Conservation (phyloP, 2,113 vertebrate genomes). For the Seriola aureovittata region DNA sequence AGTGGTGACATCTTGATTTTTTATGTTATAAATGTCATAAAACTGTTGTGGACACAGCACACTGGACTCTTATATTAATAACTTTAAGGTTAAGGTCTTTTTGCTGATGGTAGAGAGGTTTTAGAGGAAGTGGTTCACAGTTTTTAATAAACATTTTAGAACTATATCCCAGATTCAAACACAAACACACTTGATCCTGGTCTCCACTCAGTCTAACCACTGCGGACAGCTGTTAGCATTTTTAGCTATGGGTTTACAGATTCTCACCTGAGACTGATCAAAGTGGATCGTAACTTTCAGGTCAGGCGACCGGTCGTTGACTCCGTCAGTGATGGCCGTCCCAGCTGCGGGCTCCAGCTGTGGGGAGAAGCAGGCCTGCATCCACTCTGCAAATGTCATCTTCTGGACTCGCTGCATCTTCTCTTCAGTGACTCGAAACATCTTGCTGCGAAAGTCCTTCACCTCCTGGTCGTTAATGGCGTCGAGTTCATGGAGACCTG, state of each 20-base stretch:
- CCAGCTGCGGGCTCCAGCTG: slow-evolving; percentile 86
- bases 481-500: slow-evolving; percentile 97
- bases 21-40: not conserved
- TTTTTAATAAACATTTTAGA: not conserved
- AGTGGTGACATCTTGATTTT: not conserved
- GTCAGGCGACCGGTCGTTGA: slow-evolving; percentile 87
- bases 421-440: slow-evolving; percentile 93
- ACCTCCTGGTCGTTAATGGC: slow-evolving; percentile 94
- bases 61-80: not conserved
- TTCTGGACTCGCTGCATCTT: slow-evolving; percentile 90
- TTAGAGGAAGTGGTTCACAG: not conserved
- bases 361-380: slow-evolving; percentile 91
- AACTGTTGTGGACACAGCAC: not conserved
- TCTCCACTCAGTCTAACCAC: not conserved
- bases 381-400: slow-evolving; percentile 93
- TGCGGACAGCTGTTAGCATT: no score
- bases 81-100: not conserved
- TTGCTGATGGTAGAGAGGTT: not conserved
- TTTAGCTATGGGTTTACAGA: not conserved
- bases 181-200: not conserved
- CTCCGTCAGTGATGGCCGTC: slow-evolving; percentile 80
- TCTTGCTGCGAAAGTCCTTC: slow-evolving; percentile 96
- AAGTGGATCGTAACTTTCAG: slow-evolving; percentile 96
- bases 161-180: not conserved
- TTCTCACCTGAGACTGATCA: slow-evolving; percentile 92